These are phyloP conservation scores for Hyaena hyaena DNA, from an alignment of 2,113 vertebrate species.

Conservation along the genomic window DNA sequence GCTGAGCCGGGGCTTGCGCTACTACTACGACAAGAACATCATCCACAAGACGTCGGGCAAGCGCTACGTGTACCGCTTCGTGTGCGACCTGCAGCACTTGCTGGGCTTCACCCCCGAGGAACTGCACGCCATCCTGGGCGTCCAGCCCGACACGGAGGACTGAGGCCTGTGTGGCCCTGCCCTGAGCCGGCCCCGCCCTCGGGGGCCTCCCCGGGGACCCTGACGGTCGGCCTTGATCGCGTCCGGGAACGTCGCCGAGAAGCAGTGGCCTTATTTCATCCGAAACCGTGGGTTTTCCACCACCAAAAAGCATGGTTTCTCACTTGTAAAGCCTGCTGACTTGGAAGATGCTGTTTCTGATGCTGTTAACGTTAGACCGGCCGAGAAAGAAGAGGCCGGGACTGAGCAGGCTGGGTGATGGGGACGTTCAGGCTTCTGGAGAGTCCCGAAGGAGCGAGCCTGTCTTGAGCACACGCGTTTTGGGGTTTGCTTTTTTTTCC, in stretches of 20 bases:
- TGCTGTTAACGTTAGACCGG: fast-evolving
- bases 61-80: conserved; percentile 94
- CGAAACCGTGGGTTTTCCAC: neutral
- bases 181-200: neutral
- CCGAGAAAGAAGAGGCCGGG: conserved; percentile 14
- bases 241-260: conserved; percentile 16
- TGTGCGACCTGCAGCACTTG: conserved; percentile 93
- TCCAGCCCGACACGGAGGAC: conserved; percentile 93
- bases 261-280: conserved; percentile 78
- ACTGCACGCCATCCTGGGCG: conserved; percentile 92
- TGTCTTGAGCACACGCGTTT: conserved; percentile 31
- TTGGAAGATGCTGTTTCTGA: neutral
- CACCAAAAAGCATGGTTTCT: neutral
- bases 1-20: conserved; percentile 92
- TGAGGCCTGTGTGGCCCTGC: conserved; percentile 80
- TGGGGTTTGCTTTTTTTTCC: neutral
- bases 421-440: neutral
- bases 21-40: conserved; percentile 96
- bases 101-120: conserved; percentile 92
- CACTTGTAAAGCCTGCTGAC: neutral
- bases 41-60: conserved; percentile 95
- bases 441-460: neutral
- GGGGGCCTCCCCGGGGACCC: conserved; percentile 59
- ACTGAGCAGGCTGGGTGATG: neutral
- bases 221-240: conserved; percentile 19